These are phyloP conservation scores for Sisyra nigra DNA, from an alignment of 2,888 invertebrate species.

Conservation along the genomic window DNA sequence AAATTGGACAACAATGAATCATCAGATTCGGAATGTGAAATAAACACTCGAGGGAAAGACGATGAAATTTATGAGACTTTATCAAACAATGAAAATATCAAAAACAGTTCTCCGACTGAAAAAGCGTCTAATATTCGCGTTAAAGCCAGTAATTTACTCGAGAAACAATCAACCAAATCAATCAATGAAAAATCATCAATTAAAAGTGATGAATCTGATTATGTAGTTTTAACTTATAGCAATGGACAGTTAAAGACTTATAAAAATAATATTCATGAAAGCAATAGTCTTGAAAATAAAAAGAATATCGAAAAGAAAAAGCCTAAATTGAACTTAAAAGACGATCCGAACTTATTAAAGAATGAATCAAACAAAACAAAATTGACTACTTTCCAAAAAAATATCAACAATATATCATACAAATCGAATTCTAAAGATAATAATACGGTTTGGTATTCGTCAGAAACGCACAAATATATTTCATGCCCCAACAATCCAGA, in stretches of 20 bases:
- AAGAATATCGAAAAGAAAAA: not conserved
- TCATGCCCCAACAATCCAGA: conserved; percentile 36
- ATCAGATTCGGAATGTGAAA: conserved; percentile 6
- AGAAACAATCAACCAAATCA: not conserved
- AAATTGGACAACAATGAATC: conserved; percentile 9
- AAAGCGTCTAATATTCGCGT: conserved; percentile 5
- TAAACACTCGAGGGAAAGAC: conserved; percentile 6
- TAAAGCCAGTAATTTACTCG: not conserved
- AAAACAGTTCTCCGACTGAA: not conserved
- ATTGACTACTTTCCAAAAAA: not conserved
- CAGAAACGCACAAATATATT: not conserved
- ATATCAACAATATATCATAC: not conserved
- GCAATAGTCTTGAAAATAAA: not conserved
- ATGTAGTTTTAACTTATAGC: not conserved
- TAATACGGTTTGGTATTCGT: not conserved
- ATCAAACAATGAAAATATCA: conserved; percentile 3
- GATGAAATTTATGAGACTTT: conserved; percentile 14
- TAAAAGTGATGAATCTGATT: conserved; percentile 2
- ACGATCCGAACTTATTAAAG: conserved; percentile 1
- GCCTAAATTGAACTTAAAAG: conserved; percentile 5
- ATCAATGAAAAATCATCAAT: not conserved
- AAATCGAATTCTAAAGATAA: not conserved
- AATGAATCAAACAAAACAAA: not conserved
- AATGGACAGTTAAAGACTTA: not conserved
- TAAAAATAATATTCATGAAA: not conserved